These are phyloP conservation scores for Apis laboriosa DNA, from an alignment of 1,140 invertebrate species.

Conservation along the genomic window DNA sequence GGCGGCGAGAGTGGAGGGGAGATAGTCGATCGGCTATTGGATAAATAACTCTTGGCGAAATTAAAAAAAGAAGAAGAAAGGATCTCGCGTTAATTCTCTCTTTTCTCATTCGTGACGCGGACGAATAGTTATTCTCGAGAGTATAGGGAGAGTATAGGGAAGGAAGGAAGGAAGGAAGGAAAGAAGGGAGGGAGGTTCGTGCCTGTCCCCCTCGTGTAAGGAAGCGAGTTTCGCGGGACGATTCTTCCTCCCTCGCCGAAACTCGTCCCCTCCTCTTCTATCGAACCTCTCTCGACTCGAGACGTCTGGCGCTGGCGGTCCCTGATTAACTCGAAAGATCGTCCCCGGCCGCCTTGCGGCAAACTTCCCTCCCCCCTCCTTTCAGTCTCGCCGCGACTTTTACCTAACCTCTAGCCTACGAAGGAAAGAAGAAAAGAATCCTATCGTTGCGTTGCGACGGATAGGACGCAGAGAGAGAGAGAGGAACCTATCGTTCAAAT, in stretches of 20 bases:
- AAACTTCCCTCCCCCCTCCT: not conserved
- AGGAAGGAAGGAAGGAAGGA: too few relatives aligned
- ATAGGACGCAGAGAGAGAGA: conserved; percentile 18
- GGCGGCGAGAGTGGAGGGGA: too few relatives aligned
- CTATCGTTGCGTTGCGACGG: conserved; percentile 24
- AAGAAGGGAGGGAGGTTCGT: too few relatives aligned
- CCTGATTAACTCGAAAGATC: conserved; percentile 73
- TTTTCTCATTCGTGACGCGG: too few relatives aligned
- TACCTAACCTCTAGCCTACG: not conserved
- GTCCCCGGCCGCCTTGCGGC: conserved; percentile 47
- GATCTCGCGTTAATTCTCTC: too few relatives aligned
- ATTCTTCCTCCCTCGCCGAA: conserved; percentile 40
- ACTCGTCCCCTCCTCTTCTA: conserved; percentile 19
- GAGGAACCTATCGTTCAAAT: conserved; percentile 44
- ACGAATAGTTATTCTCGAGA: too few relatives aligned
- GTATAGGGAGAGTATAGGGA: too few relatives aligned
- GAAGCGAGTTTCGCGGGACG: conserved; percentile 14
- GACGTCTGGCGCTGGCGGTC: conserved; percentile 72
- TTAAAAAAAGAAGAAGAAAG: too few relatives aligned
- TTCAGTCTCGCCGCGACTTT: conserved; percentile 20
- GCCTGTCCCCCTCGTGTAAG: too few relatives aligned
- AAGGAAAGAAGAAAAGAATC: conserved; percentile 44
- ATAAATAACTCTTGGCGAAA: too few relatives aligned
- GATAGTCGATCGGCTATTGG: too few relatives aligned
- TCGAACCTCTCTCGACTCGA: conserved; percentile 63